phyloP scores from a whole-genome alignment of 2,113 vertebrate species.

The Notothenia coriiceps region DNA sequence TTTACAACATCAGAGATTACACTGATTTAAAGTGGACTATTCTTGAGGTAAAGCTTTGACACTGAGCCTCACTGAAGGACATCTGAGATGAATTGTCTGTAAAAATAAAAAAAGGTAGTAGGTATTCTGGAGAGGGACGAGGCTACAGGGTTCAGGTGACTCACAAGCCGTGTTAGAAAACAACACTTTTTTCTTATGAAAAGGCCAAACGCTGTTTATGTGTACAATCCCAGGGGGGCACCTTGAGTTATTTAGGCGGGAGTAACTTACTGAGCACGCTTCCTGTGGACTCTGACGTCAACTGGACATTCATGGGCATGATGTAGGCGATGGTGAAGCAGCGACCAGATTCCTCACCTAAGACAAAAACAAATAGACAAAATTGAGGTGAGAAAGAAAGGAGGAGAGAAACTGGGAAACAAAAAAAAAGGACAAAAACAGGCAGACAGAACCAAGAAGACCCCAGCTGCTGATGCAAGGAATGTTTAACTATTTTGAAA shows the following conservation, averaged over 20 bases:
- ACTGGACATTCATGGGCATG: constrained; percentile 92
- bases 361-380: not conserved
- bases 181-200: not conserved
- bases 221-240: not conserved
- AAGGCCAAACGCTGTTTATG: not conserved
- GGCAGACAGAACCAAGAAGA: not conserved
- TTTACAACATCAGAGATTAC: not conserved
- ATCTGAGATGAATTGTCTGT: not conserved
- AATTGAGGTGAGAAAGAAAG: not conserved
- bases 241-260: not conserved
- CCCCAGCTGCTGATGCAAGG: no score
- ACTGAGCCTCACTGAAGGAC: constrained; percentile 16
- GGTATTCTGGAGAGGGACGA: no score
- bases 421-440: not conserved
- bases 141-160: not conserved
- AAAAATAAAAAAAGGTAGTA: no score
- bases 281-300: constrained; percentile 92
- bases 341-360: constrained; percentile 90
- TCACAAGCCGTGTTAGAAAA: constrained; percentile 17
- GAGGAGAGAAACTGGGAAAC: not conserved
- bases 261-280: constrained; percentile 89
- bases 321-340: constrained; percentile 94
- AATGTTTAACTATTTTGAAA: no score
- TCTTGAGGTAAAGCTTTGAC: not conserved
- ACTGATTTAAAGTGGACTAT: not conserved